Evolutionary conservation across 2,888 invertebrate species (phyloP).

Genomic region (Agonopterix arenella): DNA sequence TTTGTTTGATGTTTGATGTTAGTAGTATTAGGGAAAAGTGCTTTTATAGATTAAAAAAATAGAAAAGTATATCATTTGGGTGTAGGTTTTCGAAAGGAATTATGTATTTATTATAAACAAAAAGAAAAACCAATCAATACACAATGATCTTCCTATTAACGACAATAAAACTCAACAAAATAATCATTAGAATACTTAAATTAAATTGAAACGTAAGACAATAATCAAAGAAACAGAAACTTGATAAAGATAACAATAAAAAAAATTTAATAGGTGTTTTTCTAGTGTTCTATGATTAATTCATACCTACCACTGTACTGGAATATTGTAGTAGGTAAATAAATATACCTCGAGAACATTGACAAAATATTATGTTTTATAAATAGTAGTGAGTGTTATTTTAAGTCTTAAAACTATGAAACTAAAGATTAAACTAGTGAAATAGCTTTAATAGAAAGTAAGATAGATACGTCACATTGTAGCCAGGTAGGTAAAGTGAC

Average conservation of each 20-base stretch:
- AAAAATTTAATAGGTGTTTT: too few species aligned
- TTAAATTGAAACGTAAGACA: too few species aligned
- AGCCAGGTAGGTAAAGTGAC: slow-evolving; percentile 7
- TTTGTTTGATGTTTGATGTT: slow-evolving; percentile 72
- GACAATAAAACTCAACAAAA: too few species aligned
- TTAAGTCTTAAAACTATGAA: slow-evolving; percentile 12
- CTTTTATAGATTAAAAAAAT: slow-evolving; percentile 56
- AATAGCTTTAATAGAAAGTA: slow-evolving; percentile 70
- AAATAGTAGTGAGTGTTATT: slow-evolving; percentile 4
- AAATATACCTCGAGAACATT: too few species aligned
- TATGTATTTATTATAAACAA: slow-evolving; percentile 19
- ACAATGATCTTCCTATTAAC: too few species aligned
- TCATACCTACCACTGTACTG: too few species aligned
- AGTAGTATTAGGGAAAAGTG: slow-evolving; percentile 64
- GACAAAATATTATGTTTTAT: not conserved
- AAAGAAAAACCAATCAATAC: slow-evolving; percentile 16
- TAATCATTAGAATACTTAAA: too few species aligned
- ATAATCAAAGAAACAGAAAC: too few species aligned
- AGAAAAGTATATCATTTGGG: slow-evolving; percentile 16
- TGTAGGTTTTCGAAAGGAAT: slow-evolving; percentile 9
- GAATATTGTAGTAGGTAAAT: too few species aligned
- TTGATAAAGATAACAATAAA: too few species aligned
- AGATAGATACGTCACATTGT: slow-evolving; percentile 24
- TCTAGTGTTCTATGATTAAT: too few species aligned
- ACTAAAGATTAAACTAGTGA: slow-evolving; percentile 46